Percentiles rank a stretch among this genome's conserved stretches.
These are phyloP conservation scores for Ennomos fuscantarius DNA, from an alignment of 2,888 invertebrate genomes.

Conservation along the genomic window DNA sequence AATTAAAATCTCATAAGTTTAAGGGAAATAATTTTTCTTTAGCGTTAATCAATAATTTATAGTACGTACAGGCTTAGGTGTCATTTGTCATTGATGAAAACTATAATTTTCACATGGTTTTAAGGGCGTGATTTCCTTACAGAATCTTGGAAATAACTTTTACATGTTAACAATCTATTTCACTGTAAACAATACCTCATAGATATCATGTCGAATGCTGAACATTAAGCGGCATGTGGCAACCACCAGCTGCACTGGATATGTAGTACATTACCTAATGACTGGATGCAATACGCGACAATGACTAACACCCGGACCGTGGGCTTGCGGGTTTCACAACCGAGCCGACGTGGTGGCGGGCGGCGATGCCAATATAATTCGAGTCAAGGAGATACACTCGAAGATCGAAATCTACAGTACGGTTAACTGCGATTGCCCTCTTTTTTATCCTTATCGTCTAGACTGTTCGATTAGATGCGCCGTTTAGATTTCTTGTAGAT, in stretches of 20 bases:
- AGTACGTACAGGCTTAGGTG: too few relatives aligned
- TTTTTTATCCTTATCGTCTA: slow-evolving; percentile 58
- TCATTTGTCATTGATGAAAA: too few relatives aligned
- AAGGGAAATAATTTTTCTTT: too few relatives aligned
- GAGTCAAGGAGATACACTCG: slow-evolving; percentile 70
- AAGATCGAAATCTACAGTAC: slow-evolving; percentile 66
- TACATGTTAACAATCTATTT: too few relatives aligned
- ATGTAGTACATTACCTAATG: slow-evolving; percentile 32
- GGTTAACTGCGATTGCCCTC: slow-evolving; percentile 63
- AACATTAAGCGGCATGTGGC: slow-evolving; percentile 44
- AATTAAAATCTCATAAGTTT: too few relatives aligned
- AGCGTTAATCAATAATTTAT: too few relatives aligned
- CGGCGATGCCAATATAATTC: slow-evolving; percentile 67
- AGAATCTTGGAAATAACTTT: too few relatives aligned
- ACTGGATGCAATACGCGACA: slow-evolving; percentile 68
- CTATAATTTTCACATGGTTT: too few relatives aligned
- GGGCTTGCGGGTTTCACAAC: slow-evolving; percentile 73
- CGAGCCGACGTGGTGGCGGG: slow-evolving; percentile 37
- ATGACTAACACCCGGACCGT: slow-evolving; percentile 67
- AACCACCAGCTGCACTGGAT: slow-evolving; percentile 46
- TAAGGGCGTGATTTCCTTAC: too few relatives aligned
- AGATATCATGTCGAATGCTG: slow-evolving; percentile 43
- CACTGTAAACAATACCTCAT: slow-evolving; percentile 32
- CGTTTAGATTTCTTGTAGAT: slow-evolving; percentile 38
- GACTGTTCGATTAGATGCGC: slow-evolving; percentile 48